Percentiles rank a stretch among this genome's conserved stretches.
Evolutionary conservation across 2,113 vertebrate species (phyloP).

Genomic region (Siniperca knerii): DNA sequence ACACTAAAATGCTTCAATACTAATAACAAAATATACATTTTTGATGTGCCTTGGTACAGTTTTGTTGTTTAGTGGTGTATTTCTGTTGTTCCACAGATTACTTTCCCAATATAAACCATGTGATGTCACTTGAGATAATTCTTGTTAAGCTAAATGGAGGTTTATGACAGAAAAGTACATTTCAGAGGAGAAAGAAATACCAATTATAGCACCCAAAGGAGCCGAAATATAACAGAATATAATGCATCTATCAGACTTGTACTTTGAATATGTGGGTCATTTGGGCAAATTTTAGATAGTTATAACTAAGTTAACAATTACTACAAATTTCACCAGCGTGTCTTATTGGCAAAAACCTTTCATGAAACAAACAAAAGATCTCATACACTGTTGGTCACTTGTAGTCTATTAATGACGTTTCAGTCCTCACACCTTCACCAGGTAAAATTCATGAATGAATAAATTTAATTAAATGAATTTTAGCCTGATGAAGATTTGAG

Average conservation of each 20-base stretch:
- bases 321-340: too few relatives aligned
- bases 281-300: background rate
- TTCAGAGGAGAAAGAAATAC: background rate
- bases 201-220: background rate
- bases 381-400: background rate
- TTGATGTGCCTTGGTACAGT: background rate
- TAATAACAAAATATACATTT: background rate
- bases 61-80: background rate
- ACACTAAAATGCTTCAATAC: background rate
- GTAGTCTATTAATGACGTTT: background rate
- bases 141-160: too few relatives aligned
- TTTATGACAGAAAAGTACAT: too few relatives aligned
- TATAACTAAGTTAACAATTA: background rate
- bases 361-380: too few relatives aligned
- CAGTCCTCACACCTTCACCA: background rate
- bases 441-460: background rate
- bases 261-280: background rate
- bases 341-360: too few relatives aligned
- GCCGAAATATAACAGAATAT: background rate
- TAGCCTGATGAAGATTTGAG: background rate
- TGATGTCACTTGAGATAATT: too few relatives aligned
- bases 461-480: background rate
- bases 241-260: background rate
- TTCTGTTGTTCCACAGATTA: background rate
- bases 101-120: too few relatives aligned